phyloP scores from a whole-genome alignment of 2,797 vertebrate species.

The Vespertilio murinus region DNA sequence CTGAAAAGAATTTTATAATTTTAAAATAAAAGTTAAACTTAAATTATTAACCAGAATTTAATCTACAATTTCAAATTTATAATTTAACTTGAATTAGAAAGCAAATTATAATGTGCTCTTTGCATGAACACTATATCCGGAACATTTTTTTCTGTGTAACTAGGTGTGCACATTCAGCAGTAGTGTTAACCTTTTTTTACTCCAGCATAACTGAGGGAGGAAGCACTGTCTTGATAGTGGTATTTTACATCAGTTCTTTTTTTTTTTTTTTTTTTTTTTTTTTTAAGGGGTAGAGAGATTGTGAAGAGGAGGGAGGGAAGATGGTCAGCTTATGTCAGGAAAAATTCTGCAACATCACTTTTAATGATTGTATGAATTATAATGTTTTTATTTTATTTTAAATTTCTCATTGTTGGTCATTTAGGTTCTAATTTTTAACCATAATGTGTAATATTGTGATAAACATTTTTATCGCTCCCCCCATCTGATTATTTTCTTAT shows the following conservation, averaged over 20 bases:
- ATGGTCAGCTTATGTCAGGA: neutral
- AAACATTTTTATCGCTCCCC: neutral
- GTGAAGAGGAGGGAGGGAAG: neutral
- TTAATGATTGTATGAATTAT: neutral
- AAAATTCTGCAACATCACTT: neutral
- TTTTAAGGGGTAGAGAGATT: neutral
- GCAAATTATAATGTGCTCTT: neutral
- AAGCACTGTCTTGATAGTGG: neutral
- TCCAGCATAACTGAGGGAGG: neutral
- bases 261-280: constrained; percentile 14
- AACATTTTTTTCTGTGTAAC: neutral
- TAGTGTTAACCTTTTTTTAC: neutral
- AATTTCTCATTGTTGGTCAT: neutral
- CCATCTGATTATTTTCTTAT: neutral
- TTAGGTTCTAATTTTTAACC: neutral
- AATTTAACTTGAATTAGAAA: neutral
- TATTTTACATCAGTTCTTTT: neutral
- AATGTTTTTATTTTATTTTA: constrained; percentile 14
- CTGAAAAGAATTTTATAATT: neutral
- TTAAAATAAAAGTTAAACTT: neutral
- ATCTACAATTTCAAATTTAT: neutral
- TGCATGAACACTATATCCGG: neutral
- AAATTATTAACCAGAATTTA: neutral
- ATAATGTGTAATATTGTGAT: neutral
- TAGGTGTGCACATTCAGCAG: neutral